Evolutionary conservation across 2,113 vertebrate genomes (phyloP), one percentile per base, ranked within the genome.

Genomic region (Hucho hucho): DNA sequence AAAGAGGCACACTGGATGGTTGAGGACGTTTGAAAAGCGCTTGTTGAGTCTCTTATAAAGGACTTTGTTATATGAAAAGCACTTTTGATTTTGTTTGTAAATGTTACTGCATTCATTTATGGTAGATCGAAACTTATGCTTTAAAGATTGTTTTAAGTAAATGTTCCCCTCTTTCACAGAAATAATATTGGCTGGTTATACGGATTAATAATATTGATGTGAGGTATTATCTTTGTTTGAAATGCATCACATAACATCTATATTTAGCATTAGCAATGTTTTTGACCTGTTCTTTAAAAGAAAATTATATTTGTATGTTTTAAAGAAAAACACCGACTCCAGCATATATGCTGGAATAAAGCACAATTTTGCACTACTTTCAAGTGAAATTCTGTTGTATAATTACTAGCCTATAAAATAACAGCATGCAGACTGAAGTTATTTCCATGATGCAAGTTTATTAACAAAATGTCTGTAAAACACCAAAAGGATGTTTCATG

Each of bases 271-370:
- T 59, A 59, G 76, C 13, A 32, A 32, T 32, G 32, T 74, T 83
- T 61, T 79, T 79, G 66, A 79, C n/a, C 25, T 77, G 65, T 83
- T 87, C 81, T 81, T 88, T 78, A 79, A 79, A 37, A 4, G 37
- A 43, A 11, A 43, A 46, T 61, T 53, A 18, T 82, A 75, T 83
- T 87, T 89, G 56, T 89, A 79, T 85, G 79, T 90, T 91, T 87
- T 81, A 73, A 87, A 81, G 37, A 43, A 84, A 86, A 86, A 84
- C 69, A 78, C 25, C 65, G 58, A 61, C 14, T 18, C 37, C 37
- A 43, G 9, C 1, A 9, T 43, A 43, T 43, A 43, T 43, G n/a
- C 29, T 79, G 69, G 68, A 84, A 75, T 82, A 79, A 79, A 81
- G 65, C 46, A 28, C 29, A 32, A 67, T 37, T 68, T 73, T 76